Conservation (phyloP, 2,888 invertebrate species). For the Norana najaformis region DNA sequence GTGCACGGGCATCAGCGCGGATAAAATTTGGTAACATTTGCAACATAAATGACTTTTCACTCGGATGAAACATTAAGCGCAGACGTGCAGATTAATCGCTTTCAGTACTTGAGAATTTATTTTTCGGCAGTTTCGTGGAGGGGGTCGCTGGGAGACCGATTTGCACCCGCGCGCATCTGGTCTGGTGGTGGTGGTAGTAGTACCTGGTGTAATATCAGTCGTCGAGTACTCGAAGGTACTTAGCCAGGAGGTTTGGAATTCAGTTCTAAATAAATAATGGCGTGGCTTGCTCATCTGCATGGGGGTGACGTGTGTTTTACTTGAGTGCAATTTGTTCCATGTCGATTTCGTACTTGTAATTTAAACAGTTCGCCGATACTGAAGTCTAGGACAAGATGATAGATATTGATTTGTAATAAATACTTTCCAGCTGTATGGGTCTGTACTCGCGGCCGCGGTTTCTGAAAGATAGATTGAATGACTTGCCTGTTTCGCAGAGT, state of each 20-base stretch:
- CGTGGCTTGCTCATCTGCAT: background rate
- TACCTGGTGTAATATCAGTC: slow-evolving; percentile 13
- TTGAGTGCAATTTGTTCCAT: background rate
- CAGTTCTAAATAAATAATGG: background rate
- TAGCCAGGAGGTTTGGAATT: background rate
- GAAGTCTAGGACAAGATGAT: background rate
- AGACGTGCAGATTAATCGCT: background rate
- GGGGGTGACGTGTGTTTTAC: background rate
- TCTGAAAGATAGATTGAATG: slow-evolving; percentile 4
- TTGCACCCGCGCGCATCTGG: background rate
- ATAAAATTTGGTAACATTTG: slow-evolving; percentile 13
- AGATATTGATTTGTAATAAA: background rate
- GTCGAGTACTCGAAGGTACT: slow-evolving; percentile 3
- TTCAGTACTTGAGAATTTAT: background rate
- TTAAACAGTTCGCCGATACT: background rate
- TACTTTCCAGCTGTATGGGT: background rate
- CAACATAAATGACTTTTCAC: slow-evolving; percentile 5
- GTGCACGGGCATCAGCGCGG: background rate
- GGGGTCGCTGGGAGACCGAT: background rate
- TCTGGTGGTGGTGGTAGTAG: background rate
- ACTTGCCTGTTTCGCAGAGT: background rate
- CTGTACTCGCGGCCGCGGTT: background rate
- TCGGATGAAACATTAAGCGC: background rate
- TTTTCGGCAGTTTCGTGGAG: background rate
- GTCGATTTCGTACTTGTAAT: background rate